Evolutionary conservation across 2,888 invertebrate species (phyloP), one percentile per base, ranked within the genome.

Genomic region (Sicus ferrugineus): DNA sequence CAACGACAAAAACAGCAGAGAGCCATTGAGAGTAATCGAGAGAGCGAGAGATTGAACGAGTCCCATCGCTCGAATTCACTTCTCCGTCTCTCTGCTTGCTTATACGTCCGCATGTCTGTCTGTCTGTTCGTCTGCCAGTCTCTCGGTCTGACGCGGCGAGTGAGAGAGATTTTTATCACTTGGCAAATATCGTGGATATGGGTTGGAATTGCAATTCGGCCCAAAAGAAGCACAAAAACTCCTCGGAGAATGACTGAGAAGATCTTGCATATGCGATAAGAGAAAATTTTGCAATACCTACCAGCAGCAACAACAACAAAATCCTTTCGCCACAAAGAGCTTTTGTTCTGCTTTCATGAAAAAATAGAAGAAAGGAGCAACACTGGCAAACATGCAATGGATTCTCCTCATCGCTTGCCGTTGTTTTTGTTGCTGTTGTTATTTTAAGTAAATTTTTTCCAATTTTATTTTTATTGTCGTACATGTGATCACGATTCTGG

Each of bases 151-250:
- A 34, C 26, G 48, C n/a, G 48, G 52, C 65, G 65, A 65, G 54
- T 59, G 52, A 65, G 54, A 23, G 71, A 75, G 80, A 80, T 80
- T 77, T 76, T 81, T 81, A 80, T 80, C 80, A 80, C 75, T 80
- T 77, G 73, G 67, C 68, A 72, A 73, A 80, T 80, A 81, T 79
- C 81, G 80, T 81, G 80, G 77, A 76, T 79, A 79, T 78, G 81
- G 76, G 42, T 67, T 67, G 67, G 67, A 46, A 46, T 67, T 67
- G 59, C 59, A 58, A 58, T 48, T 67, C 48, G 30, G 66, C 30
- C 31, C 21, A 30, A 21, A 50, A 48, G 14, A 48, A 28, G 26
- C 11, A n/a, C n/a, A 3, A 63, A 26, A 38, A 61, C 26, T 14
- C 31, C 23, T 31, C 31, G 34, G 30, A 54, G 54, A 54, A 65